Evolutionary conservation across 2,888 invertebrate genomes (phyloP).

Genomic region (Athalia rosae): DNA sequence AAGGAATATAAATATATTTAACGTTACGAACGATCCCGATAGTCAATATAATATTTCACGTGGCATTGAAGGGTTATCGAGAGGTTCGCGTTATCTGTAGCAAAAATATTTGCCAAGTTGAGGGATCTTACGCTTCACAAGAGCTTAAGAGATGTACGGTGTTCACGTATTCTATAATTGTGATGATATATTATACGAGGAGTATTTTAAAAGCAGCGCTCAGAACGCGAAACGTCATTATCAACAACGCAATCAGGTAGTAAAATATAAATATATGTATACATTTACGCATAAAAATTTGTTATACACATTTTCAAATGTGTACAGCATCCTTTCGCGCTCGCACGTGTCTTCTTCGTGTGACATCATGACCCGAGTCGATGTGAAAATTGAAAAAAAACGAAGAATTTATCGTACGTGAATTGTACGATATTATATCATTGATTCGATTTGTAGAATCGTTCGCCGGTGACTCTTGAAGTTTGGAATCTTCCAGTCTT

Average conservation of each 20-base stretch:
- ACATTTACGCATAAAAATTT: no score
- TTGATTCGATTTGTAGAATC: not conserved
- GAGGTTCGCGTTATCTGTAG: constrained; percentile 42
- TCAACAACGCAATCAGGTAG: constrained; percentile 66
- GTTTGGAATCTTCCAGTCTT: not conserved
- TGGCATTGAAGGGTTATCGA: constrained; percentile 45
- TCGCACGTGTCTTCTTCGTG: no score
- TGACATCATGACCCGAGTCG: no score
- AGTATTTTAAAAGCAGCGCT: constrained; percentile 62
- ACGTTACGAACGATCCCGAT: not conserved
- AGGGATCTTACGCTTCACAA: constrained; percentile 10
- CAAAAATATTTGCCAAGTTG: constrained; percentile 19
- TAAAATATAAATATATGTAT: constrained; percentile 3
- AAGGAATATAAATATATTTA: not conserved
- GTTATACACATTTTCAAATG: no score
- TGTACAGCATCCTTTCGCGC: no score
- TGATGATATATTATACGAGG: constrained; percentile 66
- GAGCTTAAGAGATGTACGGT: constrained; percentile 23
- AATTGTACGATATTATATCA: no score
- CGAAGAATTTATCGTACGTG: no score
- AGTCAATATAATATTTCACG: not conserved
- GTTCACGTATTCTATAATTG: constrained; percentile 48
- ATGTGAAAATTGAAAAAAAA: no score
- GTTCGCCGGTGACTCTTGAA: not conserved
- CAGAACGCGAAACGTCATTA: constrained; percentile 60